phyloP scores from a whole-genome alignment of 2,888 invertebrate genomes.

The Sminthurides aquaticus region DNA sequence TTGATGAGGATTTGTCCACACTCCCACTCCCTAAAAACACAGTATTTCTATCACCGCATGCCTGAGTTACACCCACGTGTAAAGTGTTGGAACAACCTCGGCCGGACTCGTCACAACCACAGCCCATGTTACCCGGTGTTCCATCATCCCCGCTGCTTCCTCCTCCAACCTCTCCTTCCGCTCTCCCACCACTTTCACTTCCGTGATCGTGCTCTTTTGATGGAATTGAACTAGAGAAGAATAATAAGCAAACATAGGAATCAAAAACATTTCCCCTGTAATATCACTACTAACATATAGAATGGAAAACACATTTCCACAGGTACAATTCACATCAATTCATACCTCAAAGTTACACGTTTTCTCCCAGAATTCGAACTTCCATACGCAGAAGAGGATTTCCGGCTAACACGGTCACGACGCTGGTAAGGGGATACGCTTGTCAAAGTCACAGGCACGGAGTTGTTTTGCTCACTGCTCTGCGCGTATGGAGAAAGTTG shows the following conservation, averaged over 20 bases:
- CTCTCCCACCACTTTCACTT: no score
- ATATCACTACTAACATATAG: no score
- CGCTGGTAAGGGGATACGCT: not conserved
- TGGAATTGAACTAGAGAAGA: conserved; percentile 17
- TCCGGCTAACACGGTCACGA: not conserved
- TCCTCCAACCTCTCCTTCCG: conserved; percentile 1
- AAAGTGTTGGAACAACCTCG: not conserved
- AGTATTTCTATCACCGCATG: not conserved
- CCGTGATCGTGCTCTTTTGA: conserved; percentile 4
- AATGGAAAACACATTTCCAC: no score
- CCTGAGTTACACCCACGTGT: not conserved
- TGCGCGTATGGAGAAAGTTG: no score
- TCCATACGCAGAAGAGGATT: not conserved
- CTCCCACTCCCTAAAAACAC: conserved; percentile 5
- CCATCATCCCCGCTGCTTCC: conserved; percentile 6
- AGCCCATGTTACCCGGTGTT: conserved; percentile 3
- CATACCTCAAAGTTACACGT: not conserved
- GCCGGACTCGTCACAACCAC: not conserved
- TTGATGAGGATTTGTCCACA: conserved; percentile 13
- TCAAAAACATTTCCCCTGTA: no score
- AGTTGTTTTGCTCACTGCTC: conserved; percentile 64
- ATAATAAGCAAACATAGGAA: no score
- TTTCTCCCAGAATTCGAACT: not conserved
- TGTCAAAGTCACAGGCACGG: conserved; percentile 50
- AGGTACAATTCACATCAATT: no score